phyloP scores from a whole-genome alignment of 2,797 vertebrate genomes.

The Sciaenops ocellatus region DNA sequence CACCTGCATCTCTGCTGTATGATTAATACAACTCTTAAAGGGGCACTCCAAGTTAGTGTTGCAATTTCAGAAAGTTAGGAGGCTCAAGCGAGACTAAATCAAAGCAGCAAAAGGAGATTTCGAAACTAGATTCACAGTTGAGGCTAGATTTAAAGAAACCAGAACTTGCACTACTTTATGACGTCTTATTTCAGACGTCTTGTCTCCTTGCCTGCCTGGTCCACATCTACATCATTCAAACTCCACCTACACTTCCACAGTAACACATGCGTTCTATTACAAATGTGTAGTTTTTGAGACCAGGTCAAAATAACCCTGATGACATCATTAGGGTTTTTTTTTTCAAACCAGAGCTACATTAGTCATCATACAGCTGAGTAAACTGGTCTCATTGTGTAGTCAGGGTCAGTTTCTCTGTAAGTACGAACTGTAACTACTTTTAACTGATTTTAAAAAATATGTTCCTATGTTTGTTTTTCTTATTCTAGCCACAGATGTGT shows the following conservation, averaged over 20 bases:
- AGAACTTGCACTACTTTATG: too few relatives aligned
- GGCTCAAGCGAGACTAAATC: background rate
- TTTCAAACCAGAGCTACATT: background rate
- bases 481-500: background rate
- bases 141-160: background rate
- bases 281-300: background rate
- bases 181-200: too few relatives aligned
- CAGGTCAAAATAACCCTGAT: background rate
- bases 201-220: too few relatives aligned
- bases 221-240: too few relatives aligned
- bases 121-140: background rate
- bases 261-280: background rate
- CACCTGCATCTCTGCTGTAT: background rate
- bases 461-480: background rate
- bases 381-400: background rate
- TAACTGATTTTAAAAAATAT: too few relatives aligned
- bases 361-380: background rate
- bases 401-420: too few relatives aligned
- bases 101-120: background rate
- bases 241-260: too few relatives aligned
- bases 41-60: background rate
- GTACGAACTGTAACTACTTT: too few relatives aligned
- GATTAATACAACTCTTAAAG: constrained; percentile 77
- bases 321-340: background rate
- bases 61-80: background rate